These are phyloP conservation scores for Ophiothrix spiculata DNA, from an alignment of 35 echinoderm and acorn worm species.

Conservation along the genomic window DNA sequence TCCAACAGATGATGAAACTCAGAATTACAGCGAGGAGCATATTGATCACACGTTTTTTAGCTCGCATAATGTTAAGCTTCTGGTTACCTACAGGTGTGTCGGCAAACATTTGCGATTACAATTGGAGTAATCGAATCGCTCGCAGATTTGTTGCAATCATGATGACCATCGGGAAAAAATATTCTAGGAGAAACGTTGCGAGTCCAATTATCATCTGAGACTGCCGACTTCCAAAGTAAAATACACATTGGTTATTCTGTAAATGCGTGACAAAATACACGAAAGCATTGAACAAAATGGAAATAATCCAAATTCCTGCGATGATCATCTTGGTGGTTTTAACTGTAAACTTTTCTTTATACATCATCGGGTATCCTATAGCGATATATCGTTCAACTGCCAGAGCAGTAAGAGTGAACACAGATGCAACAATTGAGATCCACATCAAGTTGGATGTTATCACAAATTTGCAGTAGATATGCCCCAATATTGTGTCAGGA, in stretches of 20 bases:
- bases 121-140: neutral
- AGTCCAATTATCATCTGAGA: neutral
- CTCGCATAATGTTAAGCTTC: neutral
- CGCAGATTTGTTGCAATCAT: neutral
- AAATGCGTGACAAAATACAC: neutral
- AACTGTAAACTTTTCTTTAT: constrained; percentile 42
- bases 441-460: constrained; percentile 51
- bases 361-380: constrained; percentile 46
- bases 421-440: constrained; percentile 68
- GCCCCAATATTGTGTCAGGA: constrained; percentile 3
- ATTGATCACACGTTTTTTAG: neutral
- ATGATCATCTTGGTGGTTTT: constrained; percentile 28
- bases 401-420: constrained; percentile 61
- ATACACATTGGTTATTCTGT: neutral
- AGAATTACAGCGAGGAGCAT: neutral
- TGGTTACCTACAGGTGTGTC: neutral
- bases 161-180: neutral
- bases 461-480: constrained; percentile 61
- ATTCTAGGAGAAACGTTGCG: neutral
- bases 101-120: neutral
- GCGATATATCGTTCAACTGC: constrained; percentile 72
- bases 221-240: neutral
- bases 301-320: constrained; percentile 40
- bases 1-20: neutral
- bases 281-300: constrained; percentile 31